Conservation (phyloP, 2,888 invertebrate genomes). For the Eulithis prunata region DNA sequence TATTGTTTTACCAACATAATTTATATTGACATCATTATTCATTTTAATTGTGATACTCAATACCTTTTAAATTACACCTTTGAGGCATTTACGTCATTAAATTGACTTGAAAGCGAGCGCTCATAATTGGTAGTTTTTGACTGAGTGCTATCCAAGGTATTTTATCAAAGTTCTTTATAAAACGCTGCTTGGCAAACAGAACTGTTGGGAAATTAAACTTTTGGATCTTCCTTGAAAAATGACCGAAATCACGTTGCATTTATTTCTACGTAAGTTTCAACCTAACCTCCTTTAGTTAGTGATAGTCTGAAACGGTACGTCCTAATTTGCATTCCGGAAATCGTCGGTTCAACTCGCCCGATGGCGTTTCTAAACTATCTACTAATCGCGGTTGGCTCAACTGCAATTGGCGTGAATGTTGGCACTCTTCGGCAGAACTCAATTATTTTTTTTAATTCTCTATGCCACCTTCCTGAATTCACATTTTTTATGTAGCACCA, state of each 20-base stretch:
- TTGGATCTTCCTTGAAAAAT: too few species aligned
- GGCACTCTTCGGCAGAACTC: slow-evolving; percentile 22
- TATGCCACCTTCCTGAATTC: not conserved
- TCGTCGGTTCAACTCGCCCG: slow-evolving; percentile 24
- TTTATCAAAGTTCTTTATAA: not conserved
- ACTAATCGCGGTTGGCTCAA: slow-evolving; percentile 27
- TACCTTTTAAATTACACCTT: slow-evolving; percentile 58
- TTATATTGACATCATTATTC: slow-evolving; percentile 61
- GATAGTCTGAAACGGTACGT: slow-evolving; percentile 15
- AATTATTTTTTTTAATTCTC: slow-evolving; percentile 10
- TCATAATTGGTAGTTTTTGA: slow-evolving; percentile 29
- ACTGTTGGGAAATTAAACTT: too few species aligned
- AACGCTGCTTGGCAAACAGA: too few species aligned
- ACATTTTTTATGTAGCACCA: not conserved
- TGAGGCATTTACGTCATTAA: slow-evolving; percentile 46
- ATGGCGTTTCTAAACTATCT: slow-evolving; percentile 15
- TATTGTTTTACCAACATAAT: slow-evolving; percentile 49
- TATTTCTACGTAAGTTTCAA: too few species aligned
- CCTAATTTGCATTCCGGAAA: slow-evolving; percentile 24
- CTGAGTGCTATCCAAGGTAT: not conserved
- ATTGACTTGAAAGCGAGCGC: slow-evolving; percentile 25
- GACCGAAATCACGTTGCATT: too few species aligned
- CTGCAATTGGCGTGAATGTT: slow-evolving; percentile 31
- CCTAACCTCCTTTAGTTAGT: not conserved
- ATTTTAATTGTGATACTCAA: slow-evolving; percentile 63